Base-by-base conservation (phyloP, 2,797 vertebrate genomes). In the Ctenochaetus hawaiiensis region DNA sequence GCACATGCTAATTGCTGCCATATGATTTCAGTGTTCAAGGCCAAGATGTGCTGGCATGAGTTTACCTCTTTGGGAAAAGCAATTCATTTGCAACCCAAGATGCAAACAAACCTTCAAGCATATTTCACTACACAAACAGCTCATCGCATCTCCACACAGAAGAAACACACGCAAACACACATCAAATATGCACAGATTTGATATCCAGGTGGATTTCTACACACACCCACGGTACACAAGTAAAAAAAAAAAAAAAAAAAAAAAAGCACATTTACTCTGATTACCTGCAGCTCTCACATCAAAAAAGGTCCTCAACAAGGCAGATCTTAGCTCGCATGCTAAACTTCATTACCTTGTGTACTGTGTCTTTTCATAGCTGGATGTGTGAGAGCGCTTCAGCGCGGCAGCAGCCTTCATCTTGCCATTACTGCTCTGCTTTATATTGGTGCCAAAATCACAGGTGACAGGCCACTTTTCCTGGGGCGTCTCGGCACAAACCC, bases 391-490 rank as follows among this genome's bases (percentile, higher is more conserved):
- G 67, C 12, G 68, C 34, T 9, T 59, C 52, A 12, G 72, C 45
- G 59, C 26, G 2, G 49, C 80, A 56, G 84, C 81, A 61, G 84
- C 87, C 92, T 93, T 91, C 88, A 89, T 93, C 88, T 84, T 79
- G 91, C 95, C 91, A 91, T 96, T 95, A 95, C 90, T 58, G 85
- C 87, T 81, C 81, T 57, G 90, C 89, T 94, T 95, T 87, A 89
- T 92, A 90, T 81, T 73, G 89, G 79, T 88, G 92, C 89, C 93
- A 93, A 94, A 94, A 97, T 95, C 95, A 95, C 90, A 94, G 91
- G 90, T 95, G 96, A 96, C 95, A 96, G 95, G 90, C 90, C 95
- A 95, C 94, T 96, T 96, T 96, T 95, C 92, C 87, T 78, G 26
- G 49, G 80, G 84, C 81, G 89, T 90, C 91, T 75, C 85, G 73